These are phyloP conservation scores for Clarias gariepinus DNA, from an alignment of 2,113 vertebrate species.

Conservation along the genomic window DNA sequence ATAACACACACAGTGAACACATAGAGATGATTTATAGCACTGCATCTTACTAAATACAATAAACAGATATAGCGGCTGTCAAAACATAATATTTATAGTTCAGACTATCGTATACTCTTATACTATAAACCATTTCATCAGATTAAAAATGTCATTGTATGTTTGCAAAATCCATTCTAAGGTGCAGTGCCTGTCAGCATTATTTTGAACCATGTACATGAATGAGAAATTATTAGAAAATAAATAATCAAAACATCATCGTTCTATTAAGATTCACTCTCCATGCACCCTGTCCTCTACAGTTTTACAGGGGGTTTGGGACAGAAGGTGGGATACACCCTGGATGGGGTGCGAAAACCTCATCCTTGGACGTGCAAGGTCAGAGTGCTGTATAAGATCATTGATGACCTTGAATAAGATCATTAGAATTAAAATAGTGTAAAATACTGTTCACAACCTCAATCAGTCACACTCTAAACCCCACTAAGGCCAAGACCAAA, in stretches of 20 bases:
- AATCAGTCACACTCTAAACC: too few species aligned
- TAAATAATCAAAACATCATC: neutral
- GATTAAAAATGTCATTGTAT: neutral
- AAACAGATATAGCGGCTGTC: conserved; percentile 21
- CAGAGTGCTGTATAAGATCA: too few species aligned
- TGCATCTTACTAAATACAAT: conserved; percentile 36
- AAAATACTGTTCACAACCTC: too few species aligned
- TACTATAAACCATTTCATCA: neutral
- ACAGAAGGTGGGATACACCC: too few species aligned
- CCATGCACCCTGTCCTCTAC: too few species aligned
- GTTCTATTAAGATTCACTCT: neutral
- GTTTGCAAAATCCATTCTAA: neutral
- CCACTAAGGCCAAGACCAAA: too few species aligned
- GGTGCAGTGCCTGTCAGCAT: neutral
- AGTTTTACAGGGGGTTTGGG: too few species aligned
- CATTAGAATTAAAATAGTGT: too few species aligned
- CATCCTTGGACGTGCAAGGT: too few species aligned
- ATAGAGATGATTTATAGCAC: conserved; percentile 28
- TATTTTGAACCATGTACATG: neutral
- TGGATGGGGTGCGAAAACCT: too few species aligned
- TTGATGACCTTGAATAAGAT: too few species aligned
- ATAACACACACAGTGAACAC: neutral
- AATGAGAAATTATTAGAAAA: neutral
- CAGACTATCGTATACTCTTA: neutral
- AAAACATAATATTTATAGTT: conserved; percentile 17